These are phyloP conservation scores for Mallotus villosus DNA, from an alignment of 2,797 vertebrate species.

Conservation along the genomic window DNA sequence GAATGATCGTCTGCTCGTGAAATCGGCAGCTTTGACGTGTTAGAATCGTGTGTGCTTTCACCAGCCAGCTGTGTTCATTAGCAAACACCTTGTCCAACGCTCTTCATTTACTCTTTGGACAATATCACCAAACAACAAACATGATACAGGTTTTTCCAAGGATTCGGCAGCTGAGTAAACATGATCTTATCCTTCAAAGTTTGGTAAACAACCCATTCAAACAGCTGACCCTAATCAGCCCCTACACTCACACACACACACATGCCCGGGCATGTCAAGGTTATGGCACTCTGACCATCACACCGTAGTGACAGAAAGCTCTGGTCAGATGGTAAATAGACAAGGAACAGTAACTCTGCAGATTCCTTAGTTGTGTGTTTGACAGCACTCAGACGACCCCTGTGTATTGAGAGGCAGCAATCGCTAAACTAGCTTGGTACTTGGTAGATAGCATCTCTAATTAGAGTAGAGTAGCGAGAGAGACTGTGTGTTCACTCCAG, in stretches of 20 bases:
- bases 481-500: neutral
- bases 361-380: neutral
- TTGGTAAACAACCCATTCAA: neutral
- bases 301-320: neutral
- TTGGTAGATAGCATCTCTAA: conserved; percentile 17
- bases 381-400: neutral
- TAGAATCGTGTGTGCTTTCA: too few relatives aligned
- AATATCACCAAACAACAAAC: too few relatives aligned
- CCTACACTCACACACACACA: conserved; percentile 7
- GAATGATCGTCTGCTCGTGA: too few relatives aligned
- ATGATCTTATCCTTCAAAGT: neutral
- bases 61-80: too few relatives aligned
- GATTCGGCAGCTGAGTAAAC: neutral
- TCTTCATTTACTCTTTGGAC: too few relatives aligned
- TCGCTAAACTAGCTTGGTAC: neutral
- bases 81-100: too few relatives aligned
- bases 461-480: neutral
- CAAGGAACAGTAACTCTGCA: neutral
- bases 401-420: too few relatives aligned
- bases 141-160: neutral
- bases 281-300: neutral
- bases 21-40: too few relatives aligned
- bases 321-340: neutral
- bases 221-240: neutral
- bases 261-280: conserved; percentile 1